Evolutionary conservation across 2,113 vertebrate genomes (phyloP).

Genomic region (Oncorhynchus gorbuscha): DNA sequence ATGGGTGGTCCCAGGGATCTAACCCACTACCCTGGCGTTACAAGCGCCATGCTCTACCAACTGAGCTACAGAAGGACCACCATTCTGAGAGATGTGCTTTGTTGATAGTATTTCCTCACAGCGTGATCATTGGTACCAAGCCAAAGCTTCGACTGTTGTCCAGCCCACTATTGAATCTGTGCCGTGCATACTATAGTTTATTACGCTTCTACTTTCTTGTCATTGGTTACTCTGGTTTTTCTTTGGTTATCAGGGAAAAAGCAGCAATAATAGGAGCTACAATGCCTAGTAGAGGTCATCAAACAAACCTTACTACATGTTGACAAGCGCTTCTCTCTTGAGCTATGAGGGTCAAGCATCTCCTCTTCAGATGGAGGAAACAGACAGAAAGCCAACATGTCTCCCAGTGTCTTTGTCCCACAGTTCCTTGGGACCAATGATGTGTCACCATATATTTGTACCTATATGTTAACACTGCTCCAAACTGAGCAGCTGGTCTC

Average conservation of each 20-base stretch:
- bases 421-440: neutral
- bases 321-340: neutral
- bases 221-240: constrained; percentile 1
- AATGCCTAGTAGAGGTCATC: neutral
- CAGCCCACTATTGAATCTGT: neutral
- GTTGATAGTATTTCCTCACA: neutral
- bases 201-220: neutral
- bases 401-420: constrained; percentile 7
- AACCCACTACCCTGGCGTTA: no score
- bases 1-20: no score
- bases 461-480: constrained; percentile 18
- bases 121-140: constrained; percentile 4
- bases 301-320: neutral
- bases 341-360: neutral
- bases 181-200: neutral
- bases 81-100: constrained; percentile 25
- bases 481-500: constrained; percentile 10
- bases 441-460: constrained; percentile 1
- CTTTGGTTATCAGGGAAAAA: constrained; percentile 51
- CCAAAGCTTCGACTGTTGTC: no score
- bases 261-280: neutral
- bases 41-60: no score
- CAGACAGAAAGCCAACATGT: constrained; percentile 8
- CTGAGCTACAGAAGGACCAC: no score
- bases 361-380: neutral